Evolutionary conservation across 23 tunicate species (phyloP), one percentile per base, ranked within the genome.

Genomic region (Trididemnum miniatum): DNA sequence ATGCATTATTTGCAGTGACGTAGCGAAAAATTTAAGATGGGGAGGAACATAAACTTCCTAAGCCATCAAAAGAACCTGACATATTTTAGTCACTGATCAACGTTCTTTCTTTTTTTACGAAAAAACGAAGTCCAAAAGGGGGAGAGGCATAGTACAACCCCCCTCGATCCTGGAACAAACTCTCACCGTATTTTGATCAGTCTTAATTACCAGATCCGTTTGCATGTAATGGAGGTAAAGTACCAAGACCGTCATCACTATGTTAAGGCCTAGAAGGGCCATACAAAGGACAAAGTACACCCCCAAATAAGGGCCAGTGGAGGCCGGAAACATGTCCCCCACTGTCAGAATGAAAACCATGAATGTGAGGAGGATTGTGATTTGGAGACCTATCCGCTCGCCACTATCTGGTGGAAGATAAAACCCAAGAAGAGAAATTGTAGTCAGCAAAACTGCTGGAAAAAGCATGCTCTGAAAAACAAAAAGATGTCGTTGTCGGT

Each of bases 321-420:
- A 90, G 22, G 96, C 96, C n/a, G n/a, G n/a, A n/a, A n/a, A n/a
- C n/a, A n/a, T n/a, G n/a, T n/a, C n/a, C n/a, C n/a, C n/a, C n/a
- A 90, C 96, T 1, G 96, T 90, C 0, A 90, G 79, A 29, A 90
- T 51, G 72, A 90, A 90, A 27, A 90, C 96, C 96, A 90, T 90
- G 44, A 90, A 90, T 26, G 96, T 90, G 39, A 90, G 80, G 35
- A 90, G 84, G 65, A 90, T 90, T 15, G 96, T 90, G 34, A 90
- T 90, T 38, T 90, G 96, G 71, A 90, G 44, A 38, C 96, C 96
- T 40, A 90, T 90, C 44, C 96, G 76, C 59, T 90, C 96, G 23
- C 96, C 96, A 62, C 96, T 90, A 71, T 90, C 96, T 30, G 96
- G 96, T 35, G 96, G 96, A 1, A 90, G 78, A 75, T 84, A 90